Percentiles rank a stretch among this genome's conserved stretches.
phyloP scores from a whole-genome alignment of 1,140 invertebrate species.

The Apis mellifera region Amel_HAv3.1 CM009932.2:2838501-2839000 shows the following conservation, averaged over 20 bases:
- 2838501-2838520: conserved; percentile 88
- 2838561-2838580: conserved; percentile 89
- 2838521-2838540: conserved; percentile 88
- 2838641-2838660: conserved; percentile 61
- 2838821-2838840: neutral
- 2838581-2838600: conserved; percentile 87
- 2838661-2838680: conserved; percentile 15
- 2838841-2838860: neutral
- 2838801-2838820: neutral
- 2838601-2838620: conserved; percentile 83
- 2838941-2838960: too few relatives aligned
- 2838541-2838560: conserved; percentile 88
- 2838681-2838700: conserved; percentile 1
- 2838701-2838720: neutral
- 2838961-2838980: too few relatives aligned
- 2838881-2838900: too few relatives aligned
- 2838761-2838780: neutral
- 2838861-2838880: neutral
- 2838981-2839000: too few relatives aligned
- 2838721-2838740: neutral
- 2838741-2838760: neutral
- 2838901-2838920: too few relatives aligned
- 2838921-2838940: too few relatives aligned
- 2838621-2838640: conserved; percentile 73
- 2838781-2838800: neutral